Conservation (phyloP, 2,113 vertebrate species). For the Furnarius figulus region DNA sequence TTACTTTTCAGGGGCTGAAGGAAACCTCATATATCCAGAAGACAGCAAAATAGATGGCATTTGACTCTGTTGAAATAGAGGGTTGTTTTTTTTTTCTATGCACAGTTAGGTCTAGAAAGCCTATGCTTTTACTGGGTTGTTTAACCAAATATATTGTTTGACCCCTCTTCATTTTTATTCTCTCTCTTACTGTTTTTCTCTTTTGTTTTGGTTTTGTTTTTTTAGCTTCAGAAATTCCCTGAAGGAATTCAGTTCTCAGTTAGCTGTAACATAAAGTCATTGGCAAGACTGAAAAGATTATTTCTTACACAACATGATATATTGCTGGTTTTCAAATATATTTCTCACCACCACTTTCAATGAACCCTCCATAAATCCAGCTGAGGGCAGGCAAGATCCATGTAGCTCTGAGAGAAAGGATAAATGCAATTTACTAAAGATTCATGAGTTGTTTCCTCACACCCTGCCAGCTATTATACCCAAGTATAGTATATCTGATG, state of each 20-base stretch:
- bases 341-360: constrained; percentile 6
- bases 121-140: not conserved
- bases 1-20: not conserved
- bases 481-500: not conserved
- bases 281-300: not conserved
- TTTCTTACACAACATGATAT: constrained; percentile 1
- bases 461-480: not conserved
- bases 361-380: constrained; percentile 60
- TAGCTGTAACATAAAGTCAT: not conserved
- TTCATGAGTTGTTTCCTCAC: constrained; percentile 31
- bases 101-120: not conserved
- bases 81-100: too few relatives aligned
- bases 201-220: not conserved
- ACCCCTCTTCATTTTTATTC: not conserved
- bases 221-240: not conserved
- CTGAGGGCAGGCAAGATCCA: constrained; percentile 72
- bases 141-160: not conserved
- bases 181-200: not conserved
- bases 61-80: not conserved
- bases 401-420: not conserved
- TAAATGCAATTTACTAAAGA: constrained; percentile 7
- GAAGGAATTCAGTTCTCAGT: not conserved
- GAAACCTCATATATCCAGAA: not conserved
- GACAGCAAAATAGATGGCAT: not conserved
- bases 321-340: not conserved